These are phyloP conservation scores for Polydrusus pterygomalis DNA, from an alignment of 2,888 invertebrate species.

Conservation along the genomic window DNA sequence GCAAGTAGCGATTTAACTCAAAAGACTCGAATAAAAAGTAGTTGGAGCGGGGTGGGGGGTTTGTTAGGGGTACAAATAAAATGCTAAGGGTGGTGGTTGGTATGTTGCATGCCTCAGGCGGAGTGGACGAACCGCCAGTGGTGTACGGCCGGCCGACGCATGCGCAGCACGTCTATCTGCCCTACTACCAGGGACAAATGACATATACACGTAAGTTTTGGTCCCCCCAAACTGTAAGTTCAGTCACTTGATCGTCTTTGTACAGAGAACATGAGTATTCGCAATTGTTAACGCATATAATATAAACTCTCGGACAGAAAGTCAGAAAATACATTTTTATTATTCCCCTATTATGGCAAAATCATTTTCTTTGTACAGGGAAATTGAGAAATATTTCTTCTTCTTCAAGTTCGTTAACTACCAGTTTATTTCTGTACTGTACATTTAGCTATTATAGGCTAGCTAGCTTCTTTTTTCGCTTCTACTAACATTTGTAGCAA, in stretches of 20 bases:
- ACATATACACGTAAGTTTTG: constrained; percentile 85
- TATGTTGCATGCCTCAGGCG: constrained; percentile 70
- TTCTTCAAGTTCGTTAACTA: background rate
- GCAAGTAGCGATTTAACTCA: too few relatives aligned
- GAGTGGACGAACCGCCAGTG: constrained; percentile 71
- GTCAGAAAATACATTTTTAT: too few relatives aligned
- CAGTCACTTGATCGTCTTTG: background rate
- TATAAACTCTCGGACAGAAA: too few relatives aligned
- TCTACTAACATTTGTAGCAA: constrained; percentile 15
- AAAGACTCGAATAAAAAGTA: background rate
- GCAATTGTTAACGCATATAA: background rate
- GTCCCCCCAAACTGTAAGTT: constrained; percentile 15
- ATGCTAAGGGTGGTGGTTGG: constrained; percentile 66
- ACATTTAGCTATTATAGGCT: constrained; percentile 1
- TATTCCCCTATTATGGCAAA: too few relatives aligned
- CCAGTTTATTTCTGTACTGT: constrained; percentile 1
- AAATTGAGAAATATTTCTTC: background rate
- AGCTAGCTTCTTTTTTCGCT: constrained; percentile 22
- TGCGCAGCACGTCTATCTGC: constrained; percentile 88
- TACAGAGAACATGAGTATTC: constrained; percentile 13
- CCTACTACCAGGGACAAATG: constrained; percentile 89
- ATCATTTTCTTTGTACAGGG: constrained; percentile 14
- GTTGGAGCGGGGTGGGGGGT: background rate
- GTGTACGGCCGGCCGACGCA: constrained; percentile 81
- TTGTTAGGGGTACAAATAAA: constrained; percentile 25